These are phyloP conservation scores for Lanius collurio DNA, from an alignment of 2,113 vertebrate species.

Conservation along the genomic window DNA sequence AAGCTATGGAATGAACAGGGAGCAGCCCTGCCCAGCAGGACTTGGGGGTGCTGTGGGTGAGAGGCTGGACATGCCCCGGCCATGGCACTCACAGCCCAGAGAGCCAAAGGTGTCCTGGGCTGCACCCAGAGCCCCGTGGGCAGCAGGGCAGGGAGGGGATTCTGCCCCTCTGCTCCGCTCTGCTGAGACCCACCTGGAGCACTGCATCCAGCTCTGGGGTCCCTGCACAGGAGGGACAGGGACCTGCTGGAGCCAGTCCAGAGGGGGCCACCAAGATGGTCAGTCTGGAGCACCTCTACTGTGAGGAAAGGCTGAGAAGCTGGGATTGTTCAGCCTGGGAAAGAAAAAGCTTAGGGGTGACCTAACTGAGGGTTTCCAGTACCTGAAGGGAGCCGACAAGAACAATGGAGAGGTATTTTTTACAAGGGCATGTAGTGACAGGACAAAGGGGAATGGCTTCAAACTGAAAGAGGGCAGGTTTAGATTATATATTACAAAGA, in stretches of 20 bases:
- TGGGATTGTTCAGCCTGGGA: background rate
- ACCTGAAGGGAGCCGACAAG: background rate
- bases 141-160: background rate
- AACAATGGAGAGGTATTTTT: background rate
- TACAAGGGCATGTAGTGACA: background rate
- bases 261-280: background rate
- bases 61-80: background rate
- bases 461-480: background rate
- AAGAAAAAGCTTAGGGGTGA: background rate
- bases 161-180: background rate
- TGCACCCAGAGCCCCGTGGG: background rate
- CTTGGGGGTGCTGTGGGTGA: background rate
- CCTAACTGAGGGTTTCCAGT: background rate
- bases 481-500: background rate
- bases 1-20: background rate
- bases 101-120: background rate
- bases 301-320: background rate
- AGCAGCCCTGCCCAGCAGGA: background rate
- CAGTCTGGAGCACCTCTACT: rapidly evolving
- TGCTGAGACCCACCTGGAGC: background rate
- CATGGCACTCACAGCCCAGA: background rate
- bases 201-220: background rate
- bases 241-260: rapidly evolving
- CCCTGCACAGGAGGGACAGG: background rate
- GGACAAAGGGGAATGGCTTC: background rate